phyloP scores from a whole-genome alignment of 2,113 vertebrate species.

The Naja naja region DNA sequence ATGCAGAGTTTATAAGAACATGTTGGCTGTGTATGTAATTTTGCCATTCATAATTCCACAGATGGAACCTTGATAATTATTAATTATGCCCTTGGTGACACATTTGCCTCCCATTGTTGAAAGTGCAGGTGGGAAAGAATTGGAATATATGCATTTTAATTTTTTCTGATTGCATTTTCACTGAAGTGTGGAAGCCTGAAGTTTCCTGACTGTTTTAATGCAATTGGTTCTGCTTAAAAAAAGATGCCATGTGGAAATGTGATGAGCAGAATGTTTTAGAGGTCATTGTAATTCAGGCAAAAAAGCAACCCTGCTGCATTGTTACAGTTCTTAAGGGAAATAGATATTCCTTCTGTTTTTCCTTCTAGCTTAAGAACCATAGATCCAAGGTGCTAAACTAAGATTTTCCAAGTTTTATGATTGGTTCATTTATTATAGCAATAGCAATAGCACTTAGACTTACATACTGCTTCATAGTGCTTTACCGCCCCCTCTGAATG shows the following conservation, averaged over 20 bases:
- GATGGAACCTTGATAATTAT: conserved; percentile 62
- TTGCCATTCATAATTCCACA: conserved; percentile 68
- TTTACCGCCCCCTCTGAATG: not conserved
- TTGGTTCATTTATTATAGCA: conserved; percentile 29
- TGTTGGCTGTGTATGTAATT: conserved; percentile 60
- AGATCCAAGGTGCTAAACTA: conserved; percentile 38
- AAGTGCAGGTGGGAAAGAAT: conserved; percentile 42
- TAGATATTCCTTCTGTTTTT: conserved; percentile 42
- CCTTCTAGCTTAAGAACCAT: conserved; percentile 32
- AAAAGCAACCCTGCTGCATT: conserved; percentile 52
- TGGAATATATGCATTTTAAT: conserved; percentile 67
- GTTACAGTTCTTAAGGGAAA: conserved; percentile 46
- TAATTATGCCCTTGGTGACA: conserved; percentile 57
- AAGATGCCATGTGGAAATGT: conserved; percentile 62
- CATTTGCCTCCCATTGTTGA: conserved; percentile 54
- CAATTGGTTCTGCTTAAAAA: conserved; percentile 66
- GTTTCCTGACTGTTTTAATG: conserved; percentile 63
- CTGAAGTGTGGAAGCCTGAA: conserved; percentile 52
- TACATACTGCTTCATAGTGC: not conserved
- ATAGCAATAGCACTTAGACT: not conserved
- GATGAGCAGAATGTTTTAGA: conserved; percentile 51
- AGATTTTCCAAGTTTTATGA: conserved; percentile 51
- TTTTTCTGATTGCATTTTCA: conserved; percentile 67
- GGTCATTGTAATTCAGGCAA: conserved; percentile 67
- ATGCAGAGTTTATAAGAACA: conserved; percentile 54